Evolutionary conservation across 2,113 vertebrate genomes (phyloP), one percentile per base, ranked within the genome.

Genomic region (Axis porcinus): DNA sequence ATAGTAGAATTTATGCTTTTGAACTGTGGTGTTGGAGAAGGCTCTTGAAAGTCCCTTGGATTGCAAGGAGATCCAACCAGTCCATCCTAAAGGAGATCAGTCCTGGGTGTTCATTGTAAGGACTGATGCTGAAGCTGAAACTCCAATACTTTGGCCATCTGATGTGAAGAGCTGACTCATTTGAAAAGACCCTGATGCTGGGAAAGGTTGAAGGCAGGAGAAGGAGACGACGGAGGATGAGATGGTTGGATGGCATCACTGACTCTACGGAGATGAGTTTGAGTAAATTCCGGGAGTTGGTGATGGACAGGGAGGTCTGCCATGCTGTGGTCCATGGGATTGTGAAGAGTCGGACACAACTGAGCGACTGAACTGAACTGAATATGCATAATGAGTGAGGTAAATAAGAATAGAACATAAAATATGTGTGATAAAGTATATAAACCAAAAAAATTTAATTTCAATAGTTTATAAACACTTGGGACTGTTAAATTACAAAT

Each of bases 251-350:
- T 70, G 64, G 64, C 64, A 70, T 36, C 4, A 36, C n/a, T 0
- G 2, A 70, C n/a, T 36, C n/a, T 11, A 36, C 5, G n/a, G n/a
- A 70, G 4, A 70, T 70, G n/a, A 70, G 64, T 6, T 36, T 36
- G 64, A 70, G 17, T 23, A 21, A 8, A 11, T n/a, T 70, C 9
- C 0, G 0, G 64, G 64, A 70, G 17, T 23, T 70, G 64, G 19
- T 23, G 64, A 21, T 70, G 17, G 67, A 70, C n/a, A 3, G 2
- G 19, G 67, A 70, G 5, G 67, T 5, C 67, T 70, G 19, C n/a
- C n/a, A 23, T 36, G 67, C 5, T 70, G 19, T 36, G 4, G 5
- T 70, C 9, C 11, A 12, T 23, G 67, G 19, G n/a, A 10, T 70
- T 0, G 1, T 9, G 17, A 70, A 36, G 67, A 70, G n/a, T 70